phyloP scores from a whole-genome alignment of 2,113 vertebrate species.

The Sphyrna mokarran region DNA sequence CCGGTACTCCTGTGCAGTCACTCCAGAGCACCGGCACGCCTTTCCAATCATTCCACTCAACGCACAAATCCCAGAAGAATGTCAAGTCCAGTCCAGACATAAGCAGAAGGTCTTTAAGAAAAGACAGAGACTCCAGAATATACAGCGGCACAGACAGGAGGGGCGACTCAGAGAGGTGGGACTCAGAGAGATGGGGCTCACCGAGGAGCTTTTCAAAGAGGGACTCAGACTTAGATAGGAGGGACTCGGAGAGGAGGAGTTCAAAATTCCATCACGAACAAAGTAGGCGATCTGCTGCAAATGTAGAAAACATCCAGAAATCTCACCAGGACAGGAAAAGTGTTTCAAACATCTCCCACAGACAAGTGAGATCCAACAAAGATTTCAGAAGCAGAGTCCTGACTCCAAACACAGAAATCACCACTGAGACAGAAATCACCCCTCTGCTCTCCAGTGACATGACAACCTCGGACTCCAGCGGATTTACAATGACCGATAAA shows the following conservation, averaged over 20 bases:
- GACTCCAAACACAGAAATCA: background rate
- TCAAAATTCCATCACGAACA: background rate
- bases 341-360: background rate
- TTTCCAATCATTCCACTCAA: background rate
- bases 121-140: background rate
- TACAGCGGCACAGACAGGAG: background rate
- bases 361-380: background rate
- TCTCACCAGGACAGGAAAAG: background rate
- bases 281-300: background rate
- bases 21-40: background rate
- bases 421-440: background rate
- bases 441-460: background rate
- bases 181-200: background rate
- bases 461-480: background rate
- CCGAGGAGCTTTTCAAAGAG: background rate
- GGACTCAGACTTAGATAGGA: background rate
- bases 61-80: background rate
- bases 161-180: background rate
- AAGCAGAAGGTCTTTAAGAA: background rate
- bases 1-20: no score
- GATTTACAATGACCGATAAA: background rate
- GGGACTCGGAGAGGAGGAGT: background rate
- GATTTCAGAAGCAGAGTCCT: background rate
- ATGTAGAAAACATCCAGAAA: background rate
- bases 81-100: background rate